Evolutionary conservation across 2,113 vertebrate species (phyloP), one percentile per base, ranked within the genome.

Genomic region (Ammodytes marinus): DNA sequence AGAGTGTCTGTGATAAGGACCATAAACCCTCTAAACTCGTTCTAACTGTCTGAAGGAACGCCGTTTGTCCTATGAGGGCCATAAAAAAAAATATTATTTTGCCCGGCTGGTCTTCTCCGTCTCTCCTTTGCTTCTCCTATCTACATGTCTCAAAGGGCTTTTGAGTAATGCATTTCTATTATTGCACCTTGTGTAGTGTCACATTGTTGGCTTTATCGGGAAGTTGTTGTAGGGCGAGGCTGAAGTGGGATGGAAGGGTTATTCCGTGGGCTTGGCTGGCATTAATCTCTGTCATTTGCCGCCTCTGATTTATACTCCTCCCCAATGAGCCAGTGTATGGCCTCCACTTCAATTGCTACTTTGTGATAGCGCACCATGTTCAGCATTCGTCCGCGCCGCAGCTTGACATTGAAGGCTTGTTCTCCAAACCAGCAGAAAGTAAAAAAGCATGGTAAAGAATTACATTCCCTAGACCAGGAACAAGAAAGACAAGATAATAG

Each of bases 261-360:
- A 93, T 93, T 94, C 73, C 67, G 87, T 88, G 87, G 82, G 87
- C 92, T 86, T 73, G 91, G 81, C 87, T 77, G 80, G 89, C 91
- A 95, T 95, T 95, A 93, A 94, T 95, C 94, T 95, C 84, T 93
- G 94, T 95, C 94, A 94, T 93, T 91, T 94, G 93, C 94, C 94
- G 89, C 81, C 89, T 92, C 93, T 95, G 94, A 95, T 95, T 95
- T 95, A 95, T 95, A 90, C 94, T 91, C 92, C 85, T 90, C 86
- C 89, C 91, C 91, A 93, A 92, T 91, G 90, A 93, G 89, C 87
- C 77, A 79, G 87, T 89, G 82, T 69, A 80, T 45, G 82, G 88
- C 88, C 85, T 86, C 90, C 85, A 64, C 88, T 94, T 90, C 91
- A 91, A 86, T 91, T 88, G 89, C 88, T 91, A 83, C 88, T 85